Base-by-base conservation (phyloP, 2,797 vertebrate species). In the Anguilla marmorata region DNA sequence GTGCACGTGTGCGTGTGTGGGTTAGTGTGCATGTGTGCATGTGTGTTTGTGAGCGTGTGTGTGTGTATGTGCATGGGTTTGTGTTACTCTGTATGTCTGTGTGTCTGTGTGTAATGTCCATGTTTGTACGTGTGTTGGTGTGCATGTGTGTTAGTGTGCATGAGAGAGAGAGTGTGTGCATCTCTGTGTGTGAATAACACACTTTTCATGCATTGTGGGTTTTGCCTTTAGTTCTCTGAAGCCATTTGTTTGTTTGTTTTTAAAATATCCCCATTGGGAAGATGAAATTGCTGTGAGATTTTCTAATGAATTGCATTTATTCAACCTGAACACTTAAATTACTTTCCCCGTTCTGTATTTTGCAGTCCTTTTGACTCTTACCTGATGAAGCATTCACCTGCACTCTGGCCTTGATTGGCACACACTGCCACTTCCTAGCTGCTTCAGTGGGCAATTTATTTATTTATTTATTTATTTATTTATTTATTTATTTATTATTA, bases 291-390 rank as follows among this genome's bases (percentile, higher is more conserved):
- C 45, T 48, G 0, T 21, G 79, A 82, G 79, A 8, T 24, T 82
- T 82, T 82, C 30, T 82, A 82, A 82, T 82, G 37, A 82, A 24
- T 82, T 48, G 79, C 19, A 48, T 82, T 82, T 82, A 82, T 50
- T 82, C 79, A 82, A 82, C 79, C 45, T 82, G 24, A 82, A 82
- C 79, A 82, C 33, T 82, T 48, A 82, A 82, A 82, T 82, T 82
- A 9, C 79, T 82, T 45, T 82, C 21, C 79, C 8, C 5, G 14
- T n/a, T 48, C 14, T 79, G 21, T 50, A 9, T 16, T 21, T 82
- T 48, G 0, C 21, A 48, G 16, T 16, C 9, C 19, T 45, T 80
- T 45, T 82, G 79, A 80, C 41, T 21, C 16, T 76, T 76, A 41
- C 74, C 74, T 48, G 79, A 6, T 0, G 45, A 24, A 24, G 79